Evolutionary conservation across 1,140 invertebrate genomes (phyloP).

Genomic region (Sitophilus oryzae): DNA sequence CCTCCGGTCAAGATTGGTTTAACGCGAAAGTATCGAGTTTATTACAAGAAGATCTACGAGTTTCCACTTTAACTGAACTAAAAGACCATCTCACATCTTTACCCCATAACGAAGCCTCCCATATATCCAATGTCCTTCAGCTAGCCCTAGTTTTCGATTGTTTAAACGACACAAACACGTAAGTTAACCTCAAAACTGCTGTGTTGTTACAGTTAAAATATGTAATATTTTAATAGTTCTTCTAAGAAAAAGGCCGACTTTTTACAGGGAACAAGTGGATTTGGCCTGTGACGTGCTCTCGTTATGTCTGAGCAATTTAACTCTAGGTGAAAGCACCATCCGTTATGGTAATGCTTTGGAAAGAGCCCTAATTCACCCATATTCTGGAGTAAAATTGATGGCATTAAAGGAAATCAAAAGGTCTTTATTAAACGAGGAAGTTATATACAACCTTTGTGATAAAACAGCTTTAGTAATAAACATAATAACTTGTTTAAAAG

Average conservation of each 20-base stretch:
- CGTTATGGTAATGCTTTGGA: slow-evolving; percentile 47
- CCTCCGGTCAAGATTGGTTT: slow-evolving; percentile 44
- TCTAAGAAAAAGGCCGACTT: background rate
- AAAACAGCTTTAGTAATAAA: slow-evolving; percentile 51
- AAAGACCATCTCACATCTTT: slow-evolving; percentile 41
- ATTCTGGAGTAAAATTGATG: slow-evolving; percentile 48
- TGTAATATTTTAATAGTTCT: slow-evolving; percentile 34
- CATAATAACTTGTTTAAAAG: slow-evolving; percentile 51
- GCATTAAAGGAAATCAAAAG: slow-evolving; percentile 48
- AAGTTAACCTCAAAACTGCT: slow-evolving; percentile 32
- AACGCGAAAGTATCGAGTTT: slow-evolving; percentile 41
- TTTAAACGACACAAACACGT: slow-evolving; percentile 42
- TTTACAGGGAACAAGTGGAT: slow-evolving; percentile 48
- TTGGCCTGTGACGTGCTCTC: slow-evolving; percentile 55
- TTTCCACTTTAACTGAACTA: slow-evolving; percentile 44
- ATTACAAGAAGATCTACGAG: slow-evolving; percentile 38
- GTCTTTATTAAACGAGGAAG: slow-evolving; percentile 32
- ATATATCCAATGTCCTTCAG: slow-evolving; percentile 37
- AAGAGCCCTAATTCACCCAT: slow-evolving; percentile 51
- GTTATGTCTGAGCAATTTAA: slow-evolving; percentile 51
- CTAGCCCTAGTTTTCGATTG: slow-evolving; percentile 46
- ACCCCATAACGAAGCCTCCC: slow-evolving; percentile 37
- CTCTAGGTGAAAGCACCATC: slow-evolving; percentile 46
- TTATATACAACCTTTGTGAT: slow-evolving; percentile 43
- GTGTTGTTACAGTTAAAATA: slow-evolving; percentile 17